Evolutionary conservation across 2,888 invertebrate species (phyloP).

Genomic region (Linnaemya tessellans): DNA sequence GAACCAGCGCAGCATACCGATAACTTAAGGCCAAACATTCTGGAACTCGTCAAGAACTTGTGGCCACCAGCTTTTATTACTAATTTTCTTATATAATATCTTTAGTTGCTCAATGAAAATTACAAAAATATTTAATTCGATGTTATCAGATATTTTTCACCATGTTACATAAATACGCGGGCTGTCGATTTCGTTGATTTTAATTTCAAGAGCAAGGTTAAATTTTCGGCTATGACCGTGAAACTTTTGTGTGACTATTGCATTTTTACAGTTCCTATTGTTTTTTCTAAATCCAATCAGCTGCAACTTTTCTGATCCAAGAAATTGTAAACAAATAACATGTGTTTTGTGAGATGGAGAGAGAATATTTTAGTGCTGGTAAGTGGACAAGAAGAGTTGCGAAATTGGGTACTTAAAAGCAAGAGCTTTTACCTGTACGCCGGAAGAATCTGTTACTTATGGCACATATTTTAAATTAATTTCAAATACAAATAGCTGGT

Average conservation of each 20-base stretch:
- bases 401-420: not conserved
- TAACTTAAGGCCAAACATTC: conserved; percentile 60
- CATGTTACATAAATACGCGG: conserved; percentile 72
- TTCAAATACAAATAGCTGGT: no score
- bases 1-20: conserved; percentile 30
- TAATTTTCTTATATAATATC: conserved; percentile 24
- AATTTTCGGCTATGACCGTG: conserved; percentile 61
- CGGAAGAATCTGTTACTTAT: no score
- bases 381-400: not conserved
- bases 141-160: conserved; percentile 60
- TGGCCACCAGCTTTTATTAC: conserved; percentile 24
- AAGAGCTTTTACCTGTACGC: no score
- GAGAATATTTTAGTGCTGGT: not conserved
- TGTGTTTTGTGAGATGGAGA: not conserved
- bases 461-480: no score
- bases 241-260: conserved; percentile 50
- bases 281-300: conserved; percentile 26
- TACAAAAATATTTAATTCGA: not conserved
- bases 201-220: conserved; percentile 66
- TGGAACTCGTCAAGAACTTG: conserved; percentile 14
- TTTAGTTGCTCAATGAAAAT: conserved; percentile 4
- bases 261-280: conserved; percentile 6
- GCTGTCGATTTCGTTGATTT: conserved; percentile 8
- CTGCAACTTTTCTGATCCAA: not conserved
- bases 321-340: conserved; percentile 9